Evolutionary conservation across 2,113 vertebrate species (phyloP), one percentile per base, ranked within the genome.

Genomic region (Ictalurus furcatus): DNA sequence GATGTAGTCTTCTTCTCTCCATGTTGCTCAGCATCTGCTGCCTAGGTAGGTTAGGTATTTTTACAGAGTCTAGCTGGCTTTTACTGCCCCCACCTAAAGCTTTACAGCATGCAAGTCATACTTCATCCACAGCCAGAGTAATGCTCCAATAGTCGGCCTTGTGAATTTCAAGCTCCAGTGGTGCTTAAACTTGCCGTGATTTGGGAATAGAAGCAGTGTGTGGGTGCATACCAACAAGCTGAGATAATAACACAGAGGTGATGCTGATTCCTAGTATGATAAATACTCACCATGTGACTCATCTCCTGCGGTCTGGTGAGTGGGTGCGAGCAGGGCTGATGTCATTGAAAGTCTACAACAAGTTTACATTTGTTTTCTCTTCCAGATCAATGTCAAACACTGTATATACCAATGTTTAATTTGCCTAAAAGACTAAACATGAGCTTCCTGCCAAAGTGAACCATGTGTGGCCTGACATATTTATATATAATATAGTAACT

Each of bases 11-110:
- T 61, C 69, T 61, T 48, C 58, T 76, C 37, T 30, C 54, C 30
- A 48, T 48, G 71, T 59, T 78, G 69, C 8, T 52, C 14, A 84
- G 58, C 52, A 90, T 85, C 63, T 87, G 80, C 63, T 78, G 34
- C 69, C 82, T 61, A 52, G 34, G 59, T 84, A 63, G 30, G 89
- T 90, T 79, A 86, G 59, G 63, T 30, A 40, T 80, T 67, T 88
- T 85, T 89, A 87, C 61, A 84, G 44, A 34, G 84, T 44, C 48
- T 34, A 88, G 85, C 84, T 69, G 63, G 23, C 34, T 90, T 90
- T 92, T 92, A 90, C 25, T 84, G 87, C 87, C 48, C 84, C 82
- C 44, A 85, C 85, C 76, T 87, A 85, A 88, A 89, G 76, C 71
- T 91, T 84, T 74, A 89, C 28, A 90, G 78, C 88, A 85, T 78